Evolutionary conservation across 2,888 invertebrate species (phyloP), one percentile per base, ranked within the genome.

Genomic region (Drosophila kambysellisi): DNA sequence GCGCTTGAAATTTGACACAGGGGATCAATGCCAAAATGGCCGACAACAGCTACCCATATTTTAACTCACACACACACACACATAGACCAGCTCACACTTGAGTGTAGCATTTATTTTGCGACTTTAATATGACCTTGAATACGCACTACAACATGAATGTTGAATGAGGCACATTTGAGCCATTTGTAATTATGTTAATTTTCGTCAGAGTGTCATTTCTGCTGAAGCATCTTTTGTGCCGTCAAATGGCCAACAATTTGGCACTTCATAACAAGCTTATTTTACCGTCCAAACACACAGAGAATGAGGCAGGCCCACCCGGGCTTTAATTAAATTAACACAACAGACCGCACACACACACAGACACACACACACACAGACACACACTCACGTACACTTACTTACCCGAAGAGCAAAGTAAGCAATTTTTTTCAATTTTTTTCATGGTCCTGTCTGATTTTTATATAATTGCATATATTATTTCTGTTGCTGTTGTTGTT

Each of bases 261-360:
- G 78, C 80, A 80, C 78, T 79, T 81, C 67, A 80, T 81, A 74
- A 79, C 69, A 68, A 64, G 62, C 68, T 65, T 73, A 60, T 72
- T 73, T 51, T 51, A 71, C 17, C 54, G 46, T 39, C 32, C 32
- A 66, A 52, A 20, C 56, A 48, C 69, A 74, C 1, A 30, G n/a
- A 11, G 50, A 9, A 6, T 17, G 39, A 46, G 41, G 37, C 59
- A 66, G 32, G 46, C 25, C 59, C 48, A 46, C 46, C 52, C 67
- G 60, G 74, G 75, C 76, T 71, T 81, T 89, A 89, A 89, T 87
- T 86, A 78, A 86, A 86, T 89, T 89, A 89, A 86, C 89, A 88
- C 84, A 85, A 76, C 83, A 86, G 56, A 76, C 75, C 84, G 70
- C 83, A 81, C 48, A 77, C 39, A 69, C 32, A 60, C 51, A 61